Conservation (phyloP, 2,797 vertebrate genomes). For the Luscinia luscinia region DNA sequence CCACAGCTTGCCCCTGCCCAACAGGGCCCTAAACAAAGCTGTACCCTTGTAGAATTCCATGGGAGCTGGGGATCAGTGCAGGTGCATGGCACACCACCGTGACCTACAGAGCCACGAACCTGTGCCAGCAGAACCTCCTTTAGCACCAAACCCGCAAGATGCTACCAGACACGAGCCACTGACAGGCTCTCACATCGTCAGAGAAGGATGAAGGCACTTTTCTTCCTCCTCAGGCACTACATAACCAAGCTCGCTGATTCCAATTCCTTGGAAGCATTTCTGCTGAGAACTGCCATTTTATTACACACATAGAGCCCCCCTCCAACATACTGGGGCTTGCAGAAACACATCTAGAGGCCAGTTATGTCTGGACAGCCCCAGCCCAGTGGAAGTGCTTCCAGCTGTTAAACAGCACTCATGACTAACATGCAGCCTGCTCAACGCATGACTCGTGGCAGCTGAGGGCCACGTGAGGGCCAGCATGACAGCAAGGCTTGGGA, state of each 20-base stretch:
- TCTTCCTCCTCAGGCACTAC: neutral
- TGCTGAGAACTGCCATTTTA: neutral
- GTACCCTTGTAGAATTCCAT: neutral
- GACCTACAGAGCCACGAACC: rapidly evolving
- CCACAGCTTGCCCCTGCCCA: neutral
- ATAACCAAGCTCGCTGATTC: neutral
- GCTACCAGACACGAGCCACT: neutral
- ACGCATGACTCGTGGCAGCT: neutral
- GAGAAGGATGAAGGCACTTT: neutral
- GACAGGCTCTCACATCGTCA: neutral
- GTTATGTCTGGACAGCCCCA: rapidly evolving
- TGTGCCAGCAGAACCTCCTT: neutral
- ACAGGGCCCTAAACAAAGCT: neutral
- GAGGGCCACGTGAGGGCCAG: neutral
- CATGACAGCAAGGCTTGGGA: neutral
- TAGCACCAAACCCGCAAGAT: neutral
- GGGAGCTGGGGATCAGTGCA: neutral
- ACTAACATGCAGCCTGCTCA: neutral
- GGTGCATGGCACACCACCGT: rapidly evolving
- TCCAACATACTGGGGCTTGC: neutral
- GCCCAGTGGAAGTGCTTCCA: neutral
- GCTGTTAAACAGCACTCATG: rapidly evolving
- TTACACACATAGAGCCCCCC: rapidly evolving
- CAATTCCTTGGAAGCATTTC: neutral
- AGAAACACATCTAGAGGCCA: neutral